Evolutionary conservation across 2,888 invertebrate genomes (phyloP), one percentile per base, ranked within the genome.

Genomic region (Himalopsyche tibetana): DNA sequence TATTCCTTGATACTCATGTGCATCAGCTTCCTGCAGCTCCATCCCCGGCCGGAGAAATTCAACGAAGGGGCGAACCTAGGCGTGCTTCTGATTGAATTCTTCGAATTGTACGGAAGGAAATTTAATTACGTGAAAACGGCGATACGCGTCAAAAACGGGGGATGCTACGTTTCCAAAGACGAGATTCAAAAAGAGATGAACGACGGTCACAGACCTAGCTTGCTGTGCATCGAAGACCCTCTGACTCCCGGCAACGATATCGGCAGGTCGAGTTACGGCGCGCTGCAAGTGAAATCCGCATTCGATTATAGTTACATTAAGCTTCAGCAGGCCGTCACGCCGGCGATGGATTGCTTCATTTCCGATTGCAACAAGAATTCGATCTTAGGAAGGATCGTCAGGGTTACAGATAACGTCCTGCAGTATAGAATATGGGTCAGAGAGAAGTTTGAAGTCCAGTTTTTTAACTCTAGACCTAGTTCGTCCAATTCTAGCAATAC

Each of bases 1-100:
- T 99, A 99, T 94, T 98, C 99, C 91, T 95, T 99, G 90, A 99
- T 99, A 92, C 95, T 99, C 89, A 98, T 99, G 97, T 98, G 98
- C 91, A 98, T 99, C 92, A 98, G 98, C 94, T 99, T 99, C 93
- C 95, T 99, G 89, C 95, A 98, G 94, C 93, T 98, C 91, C 98
- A 99, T 93, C 98, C 97, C 87, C 94, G 98, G 89, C 95, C 96
- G 88, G 96, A 97, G 91, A 94, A 96, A 83, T 94, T 94, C 69
- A 91, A 93, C 1, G 94, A 94, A 89, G 85, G 92, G 89, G 94
- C 94, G 90, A 99, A 99, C 94, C 94, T 99, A 89, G 99, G 99
- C 85, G 98, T 98, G 88, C 93, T 99, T 90, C 94, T 99, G 89
- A 96, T 99, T 85, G 99, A 99, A 93, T 99, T 99, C 94, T 97